These are phyloP conservation scores for Drosophila eohydei DNA, from an alignment of 2,888 invertebrate genomes.

Conservation along the genomic window DNA sequence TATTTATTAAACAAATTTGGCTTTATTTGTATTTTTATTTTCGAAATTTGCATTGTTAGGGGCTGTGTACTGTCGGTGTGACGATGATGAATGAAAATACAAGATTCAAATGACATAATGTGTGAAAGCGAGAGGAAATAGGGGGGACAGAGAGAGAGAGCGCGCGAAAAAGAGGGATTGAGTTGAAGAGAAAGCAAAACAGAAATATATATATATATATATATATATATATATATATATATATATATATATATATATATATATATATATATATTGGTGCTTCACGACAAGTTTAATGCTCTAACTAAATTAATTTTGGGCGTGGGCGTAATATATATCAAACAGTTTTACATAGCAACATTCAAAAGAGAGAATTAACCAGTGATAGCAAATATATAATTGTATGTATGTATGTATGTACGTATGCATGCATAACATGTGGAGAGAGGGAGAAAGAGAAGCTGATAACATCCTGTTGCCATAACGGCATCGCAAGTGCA, in stretches of 20 bases:
- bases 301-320: conserved; percentile 7
- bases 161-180: too few relatives aligned
- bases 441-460: not conserved
- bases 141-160: not conserved
- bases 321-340: not conserved
- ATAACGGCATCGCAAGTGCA: conserved; percentile 43
- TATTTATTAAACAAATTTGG: not conserved
- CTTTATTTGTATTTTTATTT: not conserved
- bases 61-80: conserved; percentile 20
- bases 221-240: not conserved
- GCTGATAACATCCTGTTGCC: conserved; percentile 53
- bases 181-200: conserved; percentile 5
- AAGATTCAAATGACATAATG: conserved; percentile 1
- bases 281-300: not conserved
- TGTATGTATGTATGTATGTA: not conserved
- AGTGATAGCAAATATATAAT: not conserved
- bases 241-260: not conserved
- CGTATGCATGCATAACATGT: conserved; percentile 3
- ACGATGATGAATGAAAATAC: conserved; percentile 20
- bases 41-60: not conserved
- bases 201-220: not conserved
- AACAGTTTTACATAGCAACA: conserved; percentile 3
- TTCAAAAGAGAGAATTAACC: not conserved
- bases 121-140: not conserved
- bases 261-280: not conserved